Percentiles rank a stretch among this genome's conserved stretches.
phyloP scores from a whole-genome alignment of 2,797 vertebrate species.

The Poecilia wingei region DNA sequence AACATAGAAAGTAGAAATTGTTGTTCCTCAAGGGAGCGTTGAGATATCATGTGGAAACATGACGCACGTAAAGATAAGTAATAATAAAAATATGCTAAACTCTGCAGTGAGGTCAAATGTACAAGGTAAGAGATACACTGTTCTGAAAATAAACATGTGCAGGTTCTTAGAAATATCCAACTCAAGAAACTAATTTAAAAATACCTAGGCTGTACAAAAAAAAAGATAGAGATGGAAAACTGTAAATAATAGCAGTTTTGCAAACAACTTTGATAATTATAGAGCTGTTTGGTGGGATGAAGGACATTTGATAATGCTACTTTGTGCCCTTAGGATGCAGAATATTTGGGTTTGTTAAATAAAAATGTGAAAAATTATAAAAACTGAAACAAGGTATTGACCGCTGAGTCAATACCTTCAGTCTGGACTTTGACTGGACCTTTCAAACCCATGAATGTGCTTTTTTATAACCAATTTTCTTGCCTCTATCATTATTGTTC shows the following conservation, averaged over 20 bases:
- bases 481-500: background rate
- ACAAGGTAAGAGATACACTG: background rate
- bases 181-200: background rate
- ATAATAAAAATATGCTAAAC: background rate
- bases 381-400: background rate
- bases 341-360: background rate
- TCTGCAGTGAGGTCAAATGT: background rate
- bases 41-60: background rate
- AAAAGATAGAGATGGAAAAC: background rate
- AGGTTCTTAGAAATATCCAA: background rate
- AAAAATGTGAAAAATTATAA: background rate
- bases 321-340: background rate
- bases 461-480: background rate
- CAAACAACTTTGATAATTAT: background rate
- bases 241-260: background rate
- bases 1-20: background rate
- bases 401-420: background rate
- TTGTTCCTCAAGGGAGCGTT: background rate
- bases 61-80: background rate
- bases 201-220: background rate
- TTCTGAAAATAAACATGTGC: background rate
- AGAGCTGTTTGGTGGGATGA: background rate
- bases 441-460: background rate
- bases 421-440: background rate
- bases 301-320: background rate